Percentiles rank a stretch among this genome's conserved stretches.
Conservation (phyloP, 2,888 invertebrate genomes). For the Maniola hyperantus region DNA sequence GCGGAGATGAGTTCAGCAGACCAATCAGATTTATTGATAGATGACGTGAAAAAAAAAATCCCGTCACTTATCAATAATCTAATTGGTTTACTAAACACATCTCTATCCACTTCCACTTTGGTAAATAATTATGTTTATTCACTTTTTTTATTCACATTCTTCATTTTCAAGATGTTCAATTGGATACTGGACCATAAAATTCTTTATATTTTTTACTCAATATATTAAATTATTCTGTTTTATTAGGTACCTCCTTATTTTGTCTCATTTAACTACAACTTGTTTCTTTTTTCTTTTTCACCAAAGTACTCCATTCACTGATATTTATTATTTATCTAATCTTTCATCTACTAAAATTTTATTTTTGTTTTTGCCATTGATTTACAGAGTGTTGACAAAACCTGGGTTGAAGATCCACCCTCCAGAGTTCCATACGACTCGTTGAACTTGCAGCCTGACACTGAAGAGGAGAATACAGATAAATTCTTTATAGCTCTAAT, state of each 20-base stretch:
- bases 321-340: background rate
- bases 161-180: too few relatives aligned
- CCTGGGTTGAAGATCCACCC: slow-evolving; percentile 93
- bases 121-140: too few relatives aligned
- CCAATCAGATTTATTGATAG: too few relatives aligned
- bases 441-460: slow-evolving; percentile 87
- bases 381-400: slow-evolving; percentile 87
- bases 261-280: too few relatives aligned
- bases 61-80: too few relatives aligned
- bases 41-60: too few relatives aligned
- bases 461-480: slow-evolving; percentile 91
- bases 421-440: slow-evolving; percentile 89
- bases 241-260: too few relatives aligned
- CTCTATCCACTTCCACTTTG: too few relatives aligned
- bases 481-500: slow-evolving; percentile 91
- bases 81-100: too few relatives aligned
- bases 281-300: background rate
- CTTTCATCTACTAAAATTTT: background rate
- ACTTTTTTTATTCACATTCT: too few relatives aligned
- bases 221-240: background rate
- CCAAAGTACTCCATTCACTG: background rate
- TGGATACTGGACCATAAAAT: too few relatives aligned
- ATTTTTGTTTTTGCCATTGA: background rate
- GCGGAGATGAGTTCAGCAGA: too few relatives aligned
- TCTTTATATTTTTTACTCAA: background rate